Conservation (phyloP, 2,113 vertebrate species). For the Oxyruncus cristatus region DNA sequence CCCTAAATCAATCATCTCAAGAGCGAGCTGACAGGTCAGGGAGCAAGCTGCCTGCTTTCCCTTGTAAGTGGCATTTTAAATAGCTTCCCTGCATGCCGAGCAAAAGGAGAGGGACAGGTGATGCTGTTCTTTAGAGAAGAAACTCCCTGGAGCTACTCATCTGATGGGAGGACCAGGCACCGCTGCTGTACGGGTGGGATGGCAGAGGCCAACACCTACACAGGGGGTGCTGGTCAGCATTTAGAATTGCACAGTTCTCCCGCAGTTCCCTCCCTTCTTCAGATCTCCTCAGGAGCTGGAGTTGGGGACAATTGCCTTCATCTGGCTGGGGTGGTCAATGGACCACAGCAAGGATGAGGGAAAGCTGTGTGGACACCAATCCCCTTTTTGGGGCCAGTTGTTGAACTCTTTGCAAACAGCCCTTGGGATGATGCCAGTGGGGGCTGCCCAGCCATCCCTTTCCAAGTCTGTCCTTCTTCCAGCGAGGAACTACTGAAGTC, state of each 20-base stretch:
- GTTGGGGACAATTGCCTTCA: not conserved
- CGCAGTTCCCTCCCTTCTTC: not conserved
- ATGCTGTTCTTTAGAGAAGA: not conserved
- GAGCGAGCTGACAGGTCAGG: not conserved
- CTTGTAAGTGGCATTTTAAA: not conserved
- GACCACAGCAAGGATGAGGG: rapidly evolving
- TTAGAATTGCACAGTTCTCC: not conserved
- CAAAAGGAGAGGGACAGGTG: not conserved
- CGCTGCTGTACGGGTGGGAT: rapidly evolving
- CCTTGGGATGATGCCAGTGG: not conserved
- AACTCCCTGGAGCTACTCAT: not conserved
- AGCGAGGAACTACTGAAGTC: not conserved
- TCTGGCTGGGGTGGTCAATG: not conserved
- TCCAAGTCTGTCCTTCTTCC: not conserved
- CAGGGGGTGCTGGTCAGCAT: not conserved
- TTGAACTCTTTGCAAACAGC: not conserved
- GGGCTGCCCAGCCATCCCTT: not conserved
- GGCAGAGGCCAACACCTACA: not conserved
- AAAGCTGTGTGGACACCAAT: not conserved
- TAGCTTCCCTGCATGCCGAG: not conserved
- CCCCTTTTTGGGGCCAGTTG: rapidly evolving
- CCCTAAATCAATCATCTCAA: not conserved
- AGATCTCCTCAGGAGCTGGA: rapidly evolving
- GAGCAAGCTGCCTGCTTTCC: not conserved
- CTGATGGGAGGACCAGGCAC: rapidly evolving